Evolutionary conservation across 2,113 vertebrate species (phyloP).

Genomic region (Mesembrinibis cayennensis): DNA sequence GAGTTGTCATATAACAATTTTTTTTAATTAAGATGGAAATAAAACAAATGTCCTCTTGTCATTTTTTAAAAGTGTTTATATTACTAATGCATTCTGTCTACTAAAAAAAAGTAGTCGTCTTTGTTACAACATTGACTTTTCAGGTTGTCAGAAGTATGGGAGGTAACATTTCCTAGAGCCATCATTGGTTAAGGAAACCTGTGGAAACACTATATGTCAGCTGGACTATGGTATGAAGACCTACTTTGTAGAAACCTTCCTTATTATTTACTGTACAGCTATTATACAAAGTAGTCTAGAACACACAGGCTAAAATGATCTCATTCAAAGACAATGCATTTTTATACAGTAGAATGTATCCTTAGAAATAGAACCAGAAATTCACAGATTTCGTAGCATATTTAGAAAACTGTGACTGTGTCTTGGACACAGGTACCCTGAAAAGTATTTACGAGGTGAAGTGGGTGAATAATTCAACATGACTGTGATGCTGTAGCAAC

Average conservation of each 20-base stretch:
- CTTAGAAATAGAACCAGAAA: background rate
- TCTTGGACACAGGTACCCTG: background rate
- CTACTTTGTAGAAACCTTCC: background rate
- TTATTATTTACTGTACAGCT: background rate
- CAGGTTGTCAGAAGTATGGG: background rate
- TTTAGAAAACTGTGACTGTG: background rate
- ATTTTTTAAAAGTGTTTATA: background rate
- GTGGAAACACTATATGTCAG: background rate
- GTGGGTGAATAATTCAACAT: background rate
- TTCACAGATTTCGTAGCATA: background rate
- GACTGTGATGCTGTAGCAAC: background rate
- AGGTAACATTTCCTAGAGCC: background rate
- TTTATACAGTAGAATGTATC: background rate
- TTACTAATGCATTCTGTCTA: background rate
- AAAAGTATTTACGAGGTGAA: background rate
- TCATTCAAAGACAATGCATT: background rate
- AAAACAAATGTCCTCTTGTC: background rate
- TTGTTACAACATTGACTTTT: background rate
- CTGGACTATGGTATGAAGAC: background rate
- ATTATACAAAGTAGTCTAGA: background rate
- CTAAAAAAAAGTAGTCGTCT: background rate
- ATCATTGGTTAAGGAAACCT: background rate
- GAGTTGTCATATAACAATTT: background rate
- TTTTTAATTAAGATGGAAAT: background rate
- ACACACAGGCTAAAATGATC: background rate